Evolutionary conservation across 1,140 invertebrate genomes (phyloP).

Genomic region (Augochlora pura): DNA sequence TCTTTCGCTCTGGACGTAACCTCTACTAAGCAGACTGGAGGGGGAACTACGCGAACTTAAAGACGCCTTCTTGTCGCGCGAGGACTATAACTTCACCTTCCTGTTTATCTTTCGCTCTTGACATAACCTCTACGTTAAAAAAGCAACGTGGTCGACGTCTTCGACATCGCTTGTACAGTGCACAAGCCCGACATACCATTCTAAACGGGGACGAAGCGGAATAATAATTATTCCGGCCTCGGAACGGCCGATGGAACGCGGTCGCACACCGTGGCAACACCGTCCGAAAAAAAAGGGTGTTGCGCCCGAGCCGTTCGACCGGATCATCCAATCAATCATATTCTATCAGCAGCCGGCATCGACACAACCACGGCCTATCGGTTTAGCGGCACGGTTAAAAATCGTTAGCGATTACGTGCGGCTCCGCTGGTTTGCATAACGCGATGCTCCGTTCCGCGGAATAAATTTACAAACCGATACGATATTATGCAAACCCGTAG

Average conservation of each 20-base stretch:
- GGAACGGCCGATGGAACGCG: conserved; percentile 2
- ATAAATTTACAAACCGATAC: conserved; percentile 55
- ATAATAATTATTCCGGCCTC: neutral
- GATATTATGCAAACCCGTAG: conserved; percentile 48
- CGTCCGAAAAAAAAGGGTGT: neutral
- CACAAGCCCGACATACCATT: too few relatives aligned
- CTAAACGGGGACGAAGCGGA: too few relatives aligned
- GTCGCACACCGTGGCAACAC: neutral
- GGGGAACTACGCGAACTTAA: too few relatives aligned
- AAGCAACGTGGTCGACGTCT: too few relatives aligned
- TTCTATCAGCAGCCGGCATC: neutral
- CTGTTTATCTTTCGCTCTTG: too few relatives aligned
- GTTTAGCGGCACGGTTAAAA: conserved; percentile 49
- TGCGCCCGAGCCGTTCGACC: neutral
- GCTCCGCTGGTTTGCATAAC: conserved; percentile 50
- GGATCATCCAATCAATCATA: conserved; percentile 25
- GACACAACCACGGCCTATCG: conserved; percentile 14
- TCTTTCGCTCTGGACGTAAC: too few relatives aligned
- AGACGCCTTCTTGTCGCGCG: too few relatives aligned
- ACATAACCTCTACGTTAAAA: too few relatives aligned
- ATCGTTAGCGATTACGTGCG: conserved; percentile 16
- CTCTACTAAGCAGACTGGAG: too few relatives aligned
- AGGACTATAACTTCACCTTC: too few relatives aligned
- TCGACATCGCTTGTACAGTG: too few relatives aligned
- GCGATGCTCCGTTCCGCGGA: conserved; percentile 12